Evolutionary conservation across 2,888 invertebrate species (phyloP).

Genomic region (Scaptomyza polygonia): DNA sequence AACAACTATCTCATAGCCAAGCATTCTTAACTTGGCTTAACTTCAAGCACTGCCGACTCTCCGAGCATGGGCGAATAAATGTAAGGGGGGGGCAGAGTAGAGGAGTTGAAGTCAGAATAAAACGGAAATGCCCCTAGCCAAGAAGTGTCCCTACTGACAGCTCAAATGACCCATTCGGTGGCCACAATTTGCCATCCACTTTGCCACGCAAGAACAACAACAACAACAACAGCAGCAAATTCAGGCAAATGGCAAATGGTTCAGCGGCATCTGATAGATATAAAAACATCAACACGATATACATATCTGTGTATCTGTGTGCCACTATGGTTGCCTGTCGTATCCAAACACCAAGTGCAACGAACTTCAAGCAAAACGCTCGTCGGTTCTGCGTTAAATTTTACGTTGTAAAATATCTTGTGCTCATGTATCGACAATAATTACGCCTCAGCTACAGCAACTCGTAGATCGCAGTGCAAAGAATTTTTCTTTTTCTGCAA

Average conservation of each 20-base stretch:
- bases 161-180: conserved; percentile 58
- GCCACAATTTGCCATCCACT: conserved; percentile 55
- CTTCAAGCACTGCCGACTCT: background rate
- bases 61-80: too few relatives aligned
- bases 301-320: conserved; percentile 7
- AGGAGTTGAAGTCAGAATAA: background rate
- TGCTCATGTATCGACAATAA: conserved; percentile 68
- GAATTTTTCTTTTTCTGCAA: conserved; percentile 58
- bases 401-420: conserved; percentile 48
- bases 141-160: conserved; percentile 56
- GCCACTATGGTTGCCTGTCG: conserved; percentile 12
- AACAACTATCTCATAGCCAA: conserved; percentile 4
- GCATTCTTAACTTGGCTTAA: conserved; percentile 2
- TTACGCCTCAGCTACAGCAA: conserved; percentile 55
- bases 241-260: conserved; percentile 32
- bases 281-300: conserved; percentile 72
- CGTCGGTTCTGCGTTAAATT: conserved; percentile 25
- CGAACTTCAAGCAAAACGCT: conserved; percentile 54
- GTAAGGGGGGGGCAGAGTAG: background rate
- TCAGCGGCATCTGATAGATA: conserved; percentile 68
- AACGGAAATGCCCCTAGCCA: conserved; percentile 48
- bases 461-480: conserved; percentile 55
- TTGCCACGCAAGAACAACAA: conserved; percentile 27
- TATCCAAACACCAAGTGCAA: conserved; percentile 52
- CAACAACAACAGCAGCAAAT: conserved; percentile 8